Evolutionary conservation across 1,140 invertebrate species (phyloP), one percentile per base, ranked within the genome.

Genomic region (Sycobia sp.): DNA sequence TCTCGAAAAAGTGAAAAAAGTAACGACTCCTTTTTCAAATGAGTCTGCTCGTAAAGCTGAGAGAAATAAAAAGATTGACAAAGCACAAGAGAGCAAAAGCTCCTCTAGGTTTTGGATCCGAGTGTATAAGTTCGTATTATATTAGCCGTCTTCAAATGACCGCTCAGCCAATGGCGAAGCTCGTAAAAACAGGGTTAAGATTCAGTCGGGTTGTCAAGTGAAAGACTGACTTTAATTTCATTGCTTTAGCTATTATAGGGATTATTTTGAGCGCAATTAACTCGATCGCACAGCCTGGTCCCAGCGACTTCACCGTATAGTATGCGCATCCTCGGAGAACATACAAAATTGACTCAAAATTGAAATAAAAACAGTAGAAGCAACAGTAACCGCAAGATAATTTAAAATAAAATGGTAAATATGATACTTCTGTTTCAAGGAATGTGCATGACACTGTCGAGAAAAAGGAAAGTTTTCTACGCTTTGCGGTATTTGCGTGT

Each of bases 101-200:
- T 82, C 71, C n/a, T n/a, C 75, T 78, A 79, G 75, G 75, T 76
- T 78, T 78, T 70, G 73, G 71, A 73, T 79, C 76, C 74, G 72
- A 74, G n/a, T n/a, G 77, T 79, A 80, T 81, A 81, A 81, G 78
- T 80, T 78, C 71, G 74, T 78, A 81, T 81, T 81, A 81, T 81
- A 79, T 80, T 81, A 79, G 77, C 68, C 70, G 71, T 73, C 62
- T 74, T 73, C 68, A 64, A 79, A 79, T 74, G 71, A 67, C 64
- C 50, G 34, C 43, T 49, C 70, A 66, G 34, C 78, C 78, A 81
- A 80, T 80, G 69, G 67, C 65, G 53, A 62, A 62, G 74, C 53
- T 82, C 80, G 78, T 82, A 82, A 82, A 82, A 77, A 68, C 71
- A 72, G 77, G 74, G 77, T 79, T 78, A 79, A 79, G 77, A 79